Base-by-base conservation (phyloP, 2,113 vertebrate genomes). In the Jacana jacana region DNA sequence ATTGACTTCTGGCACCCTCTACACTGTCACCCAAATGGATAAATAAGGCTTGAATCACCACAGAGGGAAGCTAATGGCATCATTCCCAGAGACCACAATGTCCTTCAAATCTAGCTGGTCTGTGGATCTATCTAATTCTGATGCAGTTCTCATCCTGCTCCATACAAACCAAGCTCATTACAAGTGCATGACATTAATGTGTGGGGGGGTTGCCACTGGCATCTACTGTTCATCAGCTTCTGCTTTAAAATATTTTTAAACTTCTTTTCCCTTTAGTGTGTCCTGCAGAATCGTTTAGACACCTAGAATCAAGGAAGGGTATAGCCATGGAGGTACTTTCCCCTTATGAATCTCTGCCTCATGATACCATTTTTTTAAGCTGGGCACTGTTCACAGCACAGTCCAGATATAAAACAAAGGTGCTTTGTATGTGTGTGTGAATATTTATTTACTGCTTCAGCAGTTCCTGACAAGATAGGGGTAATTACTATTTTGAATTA, bases 11-110 rank as follows among this genome's bases (percentile, higher is more conserved):
- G 80, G 72, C 80, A 95, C 58, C 78, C 88, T 83, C 64, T 86
- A 40, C 25, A 33, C 37, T 73, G 44, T 70, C 75, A 76, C 46
- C 58, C 76, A 71, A 48, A 42, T 40, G 42, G 40, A 55, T 55
- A 87, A 85, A 77, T 88, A 88, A 61, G 70, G 37, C 66, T 89
- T 89, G 66, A 91, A 82, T 77, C 40, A 77, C 54, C 71, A 88
- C 49, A 51, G 54, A 63, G 46, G 33, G 64, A 91, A 90, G 66
- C 22, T 66, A 73, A 94, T 90, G 88, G 91, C 91, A 93, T 64
- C 68, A 64, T 81, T 96, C 82, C 87, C 75, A 93, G 58, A 42
- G 70, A 94, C 55, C 71, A 80, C 68, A 88, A 57, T 51, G 18
- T 76, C 37, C 42, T 93, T 89, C 80, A 75, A 85, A 93, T 24